These are phyloP conservation scores for Ploceus nigricollis DNA, from an alignment of 2,113 vertebrate genomes.

Conservation along the genomic window DNA sequence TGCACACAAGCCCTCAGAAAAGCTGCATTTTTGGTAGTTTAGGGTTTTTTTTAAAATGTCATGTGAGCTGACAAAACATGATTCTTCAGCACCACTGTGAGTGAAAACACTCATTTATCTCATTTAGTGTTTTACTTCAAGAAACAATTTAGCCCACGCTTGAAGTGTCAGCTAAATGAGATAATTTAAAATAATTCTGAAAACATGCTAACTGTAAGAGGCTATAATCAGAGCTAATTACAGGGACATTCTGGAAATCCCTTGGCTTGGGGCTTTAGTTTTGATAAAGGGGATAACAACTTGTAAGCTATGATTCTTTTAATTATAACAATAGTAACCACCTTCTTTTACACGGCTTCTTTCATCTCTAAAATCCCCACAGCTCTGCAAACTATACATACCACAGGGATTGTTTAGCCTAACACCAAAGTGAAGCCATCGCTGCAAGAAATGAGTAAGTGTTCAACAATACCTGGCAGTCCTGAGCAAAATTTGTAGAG, in stretches of 20 bases:
- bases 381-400: background rate
- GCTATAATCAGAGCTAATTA: slow-evolving; percentile 61
- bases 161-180: slow-evolving; percentile 41
- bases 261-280: slow-evolving; percentile 9
- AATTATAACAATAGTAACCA: slow-evolving; percentile 10
- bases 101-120: slow-evolving; percentile 17
- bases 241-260: slow-evolving; percentile 39
- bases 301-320: slow-evolving; percentile 6
- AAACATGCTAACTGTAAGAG: background rate
- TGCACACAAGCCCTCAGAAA: background rate
- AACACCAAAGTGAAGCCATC: background rate
- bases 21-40: background rate
- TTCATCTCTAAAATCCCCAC: background rate
- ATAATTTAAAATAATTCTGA: slow-evolving; percentile 26
- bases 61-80: background rate
- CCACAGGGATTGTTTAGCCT: background rate
- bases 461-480: background rate
- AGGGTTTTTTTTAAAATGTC: background rate
- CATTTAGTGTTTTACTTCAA: slow-evolving; percentile 7
- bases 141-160: background rate
- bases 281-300: slow-evolving; percentile 48
- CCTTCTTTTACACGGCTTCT: background rate
- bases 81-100: background rate
- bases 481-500: background rate
- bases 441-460: background rate